Evolutionary conservation across 2,888 invertebrate genomes (phyloP), one percentile per base, ranked within the genome.

Genomic region (Cheiracanthium punctorium): DNA sequence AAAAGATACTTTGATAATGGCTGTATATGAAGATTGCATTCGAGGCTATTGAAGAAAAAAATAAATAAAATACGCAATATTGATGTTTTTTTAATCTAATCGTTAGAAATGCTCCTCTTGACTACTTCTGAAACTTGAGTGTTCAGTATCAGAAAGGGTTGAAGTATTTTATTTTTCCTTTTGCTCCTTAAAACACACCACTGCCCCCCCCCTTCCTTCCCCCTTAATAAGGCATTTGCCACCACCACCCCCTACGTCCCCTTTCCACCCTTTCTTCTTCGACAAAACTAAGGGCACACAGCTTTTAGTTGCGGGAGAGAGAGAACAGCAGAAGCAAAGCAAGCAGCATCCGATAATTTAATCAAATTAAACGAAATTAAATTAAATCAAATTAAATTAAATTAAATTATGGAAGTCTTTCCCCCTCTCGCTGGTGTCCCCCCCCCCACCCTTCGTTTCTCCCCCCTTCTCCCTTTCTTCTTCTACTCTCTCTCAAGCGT

Each of bases 371-470:
- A 87, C 81, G 87, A 77, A 87, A 87, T 87, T 87, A 87, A 87
- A 87, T 87, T 87, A 87, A 87, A 87, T 87, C 87, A 87, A 87
- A 87, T 87, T 87, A 87, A 87, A 87, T 87, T 87, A 87, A 87
- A 87, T 87, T 87, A 87, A 87, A 87, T 87, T 87, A 87, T 87
- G 87, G 87, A 65, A 70, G 67, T 72, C 58, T 75, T 71, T 64
- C 71, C 37, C 41, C 69, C 52, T 14, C 17, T 52, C 70, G 2
- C 52, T 30, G 37, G 32, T 37, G 37, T 32, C 32, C 58, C 37
- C 70, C 32, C 28, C 30, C 69, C 52, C 12, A 2, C 69, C 70
- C 10, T 37, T 24, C 64, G 32, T 37, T 48, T 48, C 24, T 58
- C 29, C 70, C 32, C 32, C 20, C 70, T 17, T 58, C 32, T n/a